Base-by-base conservation (phyloP, 2,888 invertebrate species). In the Tridacna gigas region DNA sequence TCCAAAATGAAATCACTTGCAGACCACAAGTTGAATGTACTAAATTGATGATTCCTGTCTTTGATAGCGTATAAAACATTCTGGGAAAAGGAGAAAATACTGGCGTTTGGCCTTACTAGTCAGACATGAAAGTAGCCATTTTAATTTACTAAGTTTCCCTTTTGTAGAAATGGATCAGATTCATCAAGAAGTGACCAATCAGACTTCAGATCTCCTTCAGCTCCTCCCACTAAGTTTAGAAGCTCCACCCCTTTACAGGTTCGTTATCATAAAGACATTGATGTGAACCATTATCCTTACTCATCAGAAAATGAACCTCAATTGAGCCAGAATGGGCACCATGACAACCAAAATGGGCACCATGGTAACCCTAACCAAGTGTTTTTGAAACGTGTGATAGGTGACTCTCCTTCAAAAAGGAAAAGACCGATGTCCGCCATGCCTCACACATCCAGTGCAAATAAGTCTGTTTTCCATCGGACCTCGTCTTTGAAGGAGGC, bases 401-500 rank as follows among this genome's bases (percentile, higher is more conserved):
- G 47, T 18, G 83, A 86, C 15, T 45, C 60, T 9, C 74, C 77
- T 9, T 66, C 73, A 13, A 86, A 86, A 22, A 65, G 85, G 22
- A 85, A 84, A 74, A 65, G 85, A 65, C 85, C 88, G 11, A 82
- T 83, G 25, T 88, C 85, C 1, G 83, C 88, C 0, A 47, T 74
- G 11, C 78, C 74, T 22, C 67, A 77, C 25, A 48, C 81, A 20
- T 65, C 74, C 15, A 78, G 77, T 60, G 76, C 65, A 48, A 80
- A 28, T 13, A 51, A 67, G 37, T 60, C 84, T 20, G 26, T 74
- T n/a, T 77, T 88, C 0, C 86, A 88, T 65, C 82, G 83, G 20
- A 89, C 87, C 48, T 82, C 87, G 18, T 88, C 89, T n/a, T 69
- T 79, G 7, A 86, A 69, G 65, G 88, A 89, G 74, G 80, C 87